Conservation (phyloP, 1,140 invertebrate genomes). For the Campoletis sonorensis region DNA sequence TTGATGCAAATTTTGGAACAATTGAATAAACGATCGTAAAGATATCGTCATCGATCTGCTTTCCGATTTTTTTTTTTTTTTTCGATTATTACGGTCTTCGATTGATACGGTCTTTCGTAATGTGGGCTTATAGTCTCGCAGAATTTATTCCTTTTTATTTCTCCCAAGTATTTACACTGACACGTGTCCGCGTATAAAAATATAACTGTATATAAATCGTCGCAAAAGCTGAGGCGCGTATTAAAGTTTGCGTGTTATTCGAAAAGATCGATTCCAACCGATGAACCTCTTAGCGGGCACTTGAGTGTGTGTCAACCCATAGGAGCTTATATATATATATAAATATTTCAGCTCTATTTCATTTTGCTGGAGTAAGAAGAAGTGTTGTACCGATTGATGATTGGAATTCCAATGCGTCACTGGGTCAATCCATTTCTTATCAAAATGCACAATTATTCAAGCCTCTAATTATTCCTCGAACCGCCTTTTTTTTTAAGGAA, state of each 20-base stretch:
- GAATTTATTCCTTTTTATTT: not conserved
- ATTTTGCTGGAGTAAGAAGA: not conserved
- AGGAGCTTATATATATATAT: not conserved
- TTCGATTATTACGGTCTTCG: not conserved
- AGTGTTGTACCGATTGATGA: constrained; percentile 14
- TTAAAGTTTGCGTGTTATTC: constrained; percentile 47
- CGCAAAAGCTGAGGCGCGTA: constrained; percentile 15
- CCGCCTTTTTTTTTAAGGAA: not conserved
- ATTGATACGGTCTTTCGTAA: not conserved
- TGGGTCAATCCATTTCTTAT: constrained; percentile 50
- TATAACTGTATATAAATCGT: not conserved
- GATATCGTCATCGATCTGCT: not conserved
- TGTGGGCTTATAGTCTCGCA: not conserved
- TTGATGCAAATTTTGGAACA: no score
- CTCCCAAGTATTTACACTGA: not conserved
- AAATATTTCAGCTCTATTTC: not conserved
- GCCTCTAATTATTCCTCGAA: not conserved
- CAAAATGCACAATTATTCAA: not conserved
- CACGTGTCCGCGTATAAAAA: not conserved
- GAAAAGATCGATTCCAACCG: constrained; percentile 47
- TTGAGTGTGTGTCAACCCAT: not conserved
- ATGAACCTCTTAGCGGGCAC: constrained; percentile 31
- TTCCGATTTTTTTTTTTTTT: not conserved
- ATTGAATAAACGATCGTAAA: no score
- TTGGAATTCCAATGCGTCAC: constrained; percentile 52